Conservation (phyloP, 1,140 invertebrate genomes). For the Adoxophyes honmai region DNA sequence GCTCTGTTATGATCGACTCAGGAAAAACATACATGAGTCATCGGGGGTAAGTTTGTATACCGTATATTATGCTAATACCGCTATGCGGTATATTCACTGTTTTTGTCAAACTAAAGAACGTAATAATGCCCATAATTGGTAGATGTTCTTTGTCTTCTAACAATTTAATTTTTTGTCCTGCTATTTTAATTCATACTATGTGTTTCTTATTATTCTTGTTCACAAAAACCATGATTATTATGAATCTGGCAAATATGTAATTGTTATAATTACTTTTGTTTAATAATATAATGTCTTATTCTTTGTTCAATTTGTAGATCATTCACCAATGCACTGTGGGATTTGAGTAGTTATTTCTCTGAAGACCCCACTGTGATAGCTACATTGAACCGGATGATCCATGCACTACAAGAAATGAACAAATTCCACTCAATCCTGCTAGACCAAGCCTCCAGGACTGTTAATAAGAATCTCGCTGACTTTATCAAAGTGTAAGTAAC, state of each 20-base stretch:
- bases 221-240: no score
- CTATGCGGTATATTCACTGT: neutral
- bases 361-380: constrained; percentile 84
- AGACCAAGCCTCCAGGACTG: constrained; percentile 93
- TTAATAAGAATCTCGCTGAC: constrained; percentile 91
- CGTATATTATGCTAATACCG: constrained; percentile 22
- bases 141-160: neutral
- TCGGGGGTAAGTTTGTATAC: constrained; percentile 82
- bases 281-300: constrained; percentile 40
- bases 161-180: no score
- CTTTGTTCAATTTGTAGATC: constrained; percentile 72
- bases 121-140: neutral
- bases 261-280: constrained; percentile 14
- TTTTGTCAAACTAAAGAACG: no score
- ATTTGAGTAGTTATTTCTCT: constrained; percentile 87
- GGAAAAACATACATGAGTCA: constrained; percentile 92
- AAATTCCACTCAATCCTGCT: constrained; percentile 94
- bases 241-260: neutral
- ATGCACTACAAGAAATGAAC: constrained; percentile 90
- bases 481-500: constrained; percentile 90
- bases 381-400: constrained; percentile 85
- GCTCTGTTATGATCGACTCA: constrained; percentile 89
- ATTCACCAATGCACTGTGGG: constrained; percentile 91
- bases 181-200: no score
- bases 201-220: no score